Percentiles rank a stretch among this genome's conserved stretches.
Evolutionary conservation across 1,140 invertebrate species (phyloP).

Genomic region (Anastatus disparis): DNA sequence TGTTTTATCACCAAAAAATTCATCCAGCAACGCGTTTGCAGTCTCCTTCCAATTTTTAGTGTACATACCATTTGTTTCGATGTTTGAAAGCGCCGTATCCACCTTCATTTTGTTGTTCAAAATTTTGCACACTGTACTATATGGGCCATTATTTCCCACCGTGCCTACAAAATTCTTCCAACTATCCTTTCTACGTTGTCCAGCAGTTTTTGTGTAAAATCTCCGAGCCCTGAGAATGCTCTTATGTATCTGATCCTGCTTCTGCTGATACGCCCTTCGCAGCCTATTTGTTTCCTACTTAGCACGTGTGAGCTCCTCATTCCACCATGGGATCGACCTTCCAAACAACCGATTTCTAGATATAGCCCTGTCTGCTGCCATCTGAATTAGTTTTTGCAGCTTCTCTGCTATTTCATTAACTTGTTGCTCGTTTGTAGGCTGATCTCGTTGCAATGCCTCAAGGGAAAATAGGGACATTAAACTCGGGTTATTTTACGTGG

Average conservation of each 20-base stretch:
- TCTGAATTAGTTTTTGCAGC: too few species aligned
- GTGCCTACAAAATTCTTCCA: neutral
- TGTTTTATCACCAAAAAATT: neutral
- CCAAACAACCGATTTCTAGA: neutral
- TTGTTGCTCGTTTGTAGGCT: too few species aligned
- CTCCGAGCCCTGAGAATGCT: too few species aligned
- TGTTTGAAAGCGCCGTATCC: neutral
- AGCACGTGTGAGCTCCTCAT: neutral
- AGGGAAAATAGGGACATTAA: too few species aligned
- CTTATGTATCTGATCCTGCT: neutral
- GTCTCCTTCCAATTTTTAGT: neutral
- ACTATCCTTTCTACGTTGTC: neutral
- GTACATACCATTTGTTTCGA: neutral
- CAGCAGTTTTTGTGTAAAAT: too few species aligned
- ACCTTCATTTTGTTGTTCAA: neutral
- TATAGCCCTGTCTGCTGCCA: neutral
- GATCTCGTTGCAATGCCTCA: too few species aligned
- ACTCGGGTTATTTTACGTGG: too few species aligned
- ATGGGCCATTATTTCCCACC: neutral
- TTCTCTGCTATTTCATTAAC: too few species aligned
- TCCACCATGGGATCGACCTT: constrained; percentile 3
- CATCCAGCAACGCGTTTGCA: neutral
- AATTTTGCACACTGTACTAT: neutral
- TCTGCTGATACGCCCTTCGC: neutral
- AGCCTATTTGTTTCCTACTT: neutral